Base-by-base conservation (phyloP, 2,797 vertebrate genomes). In the Lacerta agilis region DNA sequence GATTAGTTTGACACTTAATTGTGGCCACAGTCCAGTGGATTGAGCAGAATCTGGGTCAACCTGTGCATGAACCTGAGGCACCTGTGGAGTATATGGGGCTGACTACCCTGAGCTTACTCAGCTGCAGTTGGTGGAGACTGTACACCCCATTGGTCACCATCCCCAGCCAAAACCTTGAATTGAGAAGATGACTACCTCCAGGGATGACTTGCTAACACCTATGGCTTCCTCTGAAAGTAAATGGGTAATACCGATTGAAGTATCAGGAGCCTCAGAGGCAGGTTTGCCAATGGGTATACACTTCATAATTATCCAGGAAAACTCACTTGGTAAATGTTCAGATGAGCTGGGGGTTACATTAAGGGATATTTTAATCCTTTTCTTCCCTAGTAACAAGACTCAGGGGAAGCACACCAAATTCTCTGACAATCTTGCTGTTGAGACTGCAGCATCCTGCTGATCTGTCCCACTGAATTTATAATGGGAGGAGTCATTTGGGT, bases 1-100 rank as follows among this genome's bases (percentile, higher is more conserved):
- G 61, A 67, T 93, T 93, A 92, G 85, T 93, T 93, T 88, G n/a
- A 3, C 76, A 88, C 90, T 38, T 90, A 36, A 79, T 90, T 87
- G 76, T 38, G 82, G 83, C 77, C 4, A 25, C 72, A 79, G 90
- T 89, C 85, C 83, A 13, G 38, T 90, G 89, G 82, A 38, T n/a
- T 83, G 79, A 10, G 10, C 38, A 79, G 72, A 61, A 78, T 36
- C 82, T 90, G 79, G 67, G 79, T 83, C 81, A 38, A 43, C 45
- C 41, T 82, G 18, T 78, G 75, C 55, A 8, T 13, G 33, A 76
- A 0, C 49, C 75, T 45, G 7, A 5, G 23, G 15, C 55, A 77
- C 0, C 18, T 0, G 83, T 45, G 25, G 67, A 33, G 64, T 83
- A 77, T 71, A 2, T 0, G 76, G 45, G 13, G 58, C 33, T 82